These are phyloP conservation scores for Sylvietta virens DNA, from an alignment of 2,113 vertebrate species.

Conservation along the genomic window DNA sequence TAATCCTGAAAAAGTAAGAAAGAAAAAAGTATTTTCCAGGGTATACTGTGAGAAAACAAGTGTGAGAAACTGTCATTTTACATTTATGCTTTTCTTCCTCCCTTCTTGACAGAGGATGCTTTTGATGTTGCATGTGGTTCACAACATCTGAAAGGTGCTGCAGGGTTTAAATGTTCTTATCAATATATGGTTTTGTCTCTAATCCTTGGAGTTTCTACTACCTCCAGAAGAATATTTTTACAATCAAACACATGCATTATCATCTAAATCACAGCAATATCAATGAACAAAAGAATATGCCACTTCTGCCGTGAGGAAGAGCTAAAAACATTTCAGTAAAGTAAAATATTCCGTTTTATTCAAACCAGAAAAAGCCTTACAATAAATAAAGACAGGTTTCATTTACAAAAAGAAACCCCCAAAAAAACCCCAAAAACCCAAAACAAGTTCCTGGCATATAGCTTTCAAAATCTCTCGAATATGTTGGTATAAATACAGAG, in stretches of 20 bases:
- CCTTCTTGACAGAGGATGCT: not conserved
- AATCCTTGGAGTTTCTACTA: not conserved
- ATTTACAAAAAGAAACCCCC: not conserved
- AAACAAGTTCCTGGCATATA: not conserved
- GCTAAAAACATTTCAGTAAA: not conserved
- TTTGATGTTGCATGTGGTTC: not conserved
- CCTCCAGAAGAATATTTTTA: not conserved
- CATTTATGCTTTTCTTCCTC: constrained; percentile 19
- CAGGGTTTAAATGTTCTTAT: not conserved
- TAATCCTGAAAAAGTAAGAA: constrained; percentile 8
- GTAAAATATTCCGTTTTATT: not conserved
- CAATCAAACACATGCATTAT: not conserved
- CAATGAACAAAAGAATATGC: not conserved
- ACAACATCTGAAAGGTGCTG: not conserved
- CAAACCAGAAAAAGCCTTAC: not conserved
- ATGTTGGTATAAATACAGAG: not conserved
- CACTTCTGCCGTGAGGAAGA: not conserved
- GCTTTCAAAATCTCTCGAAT: not conserved
- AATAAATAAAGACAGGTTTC: not conserved
- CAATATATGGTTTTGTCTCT: not conserved
- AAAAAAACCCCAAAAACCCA: not conserved
- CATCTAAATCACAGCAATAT: not conserved
- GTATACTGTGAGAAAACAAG: not conserved
- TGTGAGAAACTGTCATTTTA: not conserved
- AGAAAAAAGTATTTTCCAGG: not conserved